Percentiles rank a stretch among this genome's conserved stretches.
phyloP scores from a whole-genome alignment of 2,888 invertebrate genomes.

The Bimastos eiseni region DNA sequence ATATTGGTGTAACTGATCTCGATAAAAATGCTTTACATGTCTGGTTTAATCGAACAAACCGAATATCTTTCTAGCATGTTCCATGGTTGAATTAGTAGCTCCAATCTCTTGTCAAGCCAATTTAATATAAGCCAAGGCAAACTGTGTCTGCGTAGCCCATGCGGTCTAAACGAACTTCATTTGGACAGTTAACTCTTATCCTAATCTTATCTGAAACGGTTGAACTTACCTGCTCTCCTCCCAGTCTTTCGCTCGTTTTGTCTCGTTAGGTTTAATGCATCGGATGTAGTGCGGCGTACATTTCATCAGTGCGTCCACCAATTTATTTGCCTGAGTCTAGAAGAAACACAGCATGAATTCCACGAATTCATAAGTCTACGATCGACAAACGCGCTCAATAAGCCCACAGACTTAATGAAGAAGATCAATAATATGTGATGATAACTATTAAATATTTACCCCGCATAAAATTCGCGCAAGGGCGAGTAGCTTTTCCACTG shows the following conservation, averaged over 20 bases:
- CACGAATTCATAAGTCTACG: neutral
- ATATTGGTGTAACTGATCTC: neutral
- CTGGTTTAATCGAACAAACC: neutral
- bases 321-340: slow-evolving; percentile 70
- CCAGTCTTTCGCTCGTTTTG: slow-evolving; percentile 71
- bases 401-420: neutral
- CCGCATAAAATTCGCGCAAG: too few species aligned
- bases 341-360: slow-evolving; percentile 14
- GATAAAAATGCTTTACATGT: neutral
- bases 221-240: slow-evolving; percentile 64
- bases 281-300: slow-evolving; percentile 74
- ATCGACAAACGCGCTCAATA: neutral
- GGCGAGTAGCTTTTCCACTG: too few species aligned
- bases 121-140: neutral
- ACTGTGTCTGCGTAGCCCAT: neutral
- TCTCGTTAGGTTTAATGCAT: slow-evolving; percentile 75
- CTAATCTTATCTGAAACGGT: neutral
- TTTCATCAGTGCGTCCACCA: slow-evolving; percentile 71
- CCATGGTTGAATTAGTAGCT: neutral
- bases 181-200: neutral
- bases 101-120: too few species aligned
- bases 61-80: neutral
- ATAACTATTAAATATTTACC: too few species aligned
- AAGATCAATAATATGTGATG: neutral
- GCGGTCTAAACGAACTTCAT: neutral